phyloP scores from a whole-genome alignment of 2,888 invertebrate species.

The Apoderus coryli region DNA sequence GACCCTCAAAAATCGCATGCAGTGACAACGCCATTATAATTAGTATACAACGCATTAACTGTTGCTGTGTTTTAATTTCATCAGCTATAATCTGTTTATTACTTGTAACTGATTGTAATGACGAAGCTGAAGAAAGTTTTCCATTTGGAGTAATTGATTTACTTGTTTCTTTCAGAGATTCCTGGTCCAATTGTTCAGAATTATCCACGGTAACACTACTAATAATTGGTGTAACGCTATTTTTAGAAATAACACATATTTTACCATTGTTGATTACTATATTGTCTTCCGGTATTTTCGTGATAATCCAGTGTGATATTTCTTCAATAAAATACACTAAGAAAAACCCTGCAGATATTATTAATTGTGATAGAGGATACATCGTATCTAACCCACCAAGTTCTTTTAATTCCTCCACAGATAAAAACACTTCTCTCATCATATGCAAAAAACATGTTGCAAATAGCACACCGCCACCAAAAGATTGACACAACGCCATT shows the following conservation, averaged over 20 bases:
- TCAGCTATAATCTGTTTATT: constrained; percentile 11
- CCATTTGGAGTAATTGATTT: no score
- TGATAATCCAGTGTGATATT: constrained; percentile 30
- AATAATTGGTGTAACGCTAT: constrained; percentile 8
- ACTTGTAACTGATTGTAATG: constrained; percentile 11
- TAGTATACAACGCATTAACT: constrained; percentile 31
- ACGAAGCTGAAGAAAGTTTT: constrained; percentile 14
- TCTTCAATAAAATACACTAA: constrained; percentile 40
- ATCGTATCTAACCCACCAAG: constrained; percentile 22
- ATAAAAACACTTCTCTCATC: constrained; percentile 38
- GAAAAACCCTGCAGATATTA: constrained; percentile 39
- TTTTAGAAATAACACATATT: constrained; percentile 8
- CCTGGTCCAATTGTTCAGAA: constrained; percentile 12
- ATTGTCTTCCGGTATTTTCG: constrained; percentile 20
- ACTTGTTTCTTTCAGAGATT: constrained; percentile 18
- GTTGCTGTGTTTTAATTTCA: constrained; percentile 17
- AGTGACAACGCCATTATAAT: constrained; percentile 37
- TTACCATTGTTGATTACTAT: background rate
- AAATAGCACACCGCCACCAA: constrained; percentile 42
- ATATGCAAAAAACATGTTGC: constrained; percentile 43
- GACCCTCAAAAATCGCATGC: constrained; percentile 40
- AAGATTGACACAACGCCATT: constrained; percentile 32
- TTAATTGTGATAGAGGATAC: constrained; percentile 36
- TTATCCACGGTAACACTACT: background rate
- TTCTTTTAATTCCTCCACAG: constrained; percentile 28